A percentile compares a stretch with the other conserved stretches of the same genome.
phyloP scores from a whole-genome alignment of 2,113 vertebrate genomes.

The Ranitomeya imitator region DNA sequence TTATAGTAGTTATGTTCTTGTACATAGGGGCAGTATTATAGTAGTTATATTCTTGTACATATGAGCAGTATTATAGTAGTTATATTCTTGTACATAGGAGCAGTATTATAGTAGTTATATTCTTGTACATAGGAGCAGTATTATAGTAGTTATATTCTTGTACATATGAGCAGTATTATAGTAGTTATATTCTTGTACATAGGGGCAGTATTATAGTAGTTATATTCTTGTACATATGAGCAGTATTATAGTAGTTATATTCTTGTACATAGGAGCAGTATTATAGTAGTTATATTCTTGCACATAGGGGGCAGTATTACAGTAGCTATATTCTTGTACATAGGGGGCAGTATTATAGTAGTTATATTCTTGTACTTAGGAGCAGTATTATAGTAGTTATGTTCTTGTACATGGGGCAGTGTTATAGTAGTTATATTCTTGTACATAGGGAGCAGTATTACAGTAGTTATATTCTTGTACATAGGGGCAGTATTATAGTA shows the following conservation, averaged over 20 bases:
- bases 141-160: constrained; percentile 11
- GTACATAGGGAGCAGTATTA: background rate
- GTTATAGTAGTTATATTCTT: constrained; percentile 16
- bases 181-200: background rate
- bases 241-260: background rate
- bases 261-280: background rate
- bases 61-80: constrained; percentile 4
- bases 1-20: constrained; percentile 14
- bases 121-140: background rate
- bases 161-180: background rate
- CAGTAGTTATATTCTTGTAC: too few relatives aligned
- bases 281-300: constrained; percentile 20
- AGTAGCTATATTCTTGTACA: too few relatives aligned
- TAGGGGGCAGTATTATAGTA: constrained; percentile 4
- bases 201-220: background rate
- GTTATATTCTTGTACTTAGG: constrained; percentile 4
- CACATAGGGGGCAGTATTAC: background rate
- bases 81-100: background rate
- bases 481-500: background rate
- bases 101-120: background rate
- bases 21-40: background rate
- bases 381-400: background rate
- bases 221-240: background rate
- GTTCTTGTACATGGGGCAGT: background rate
- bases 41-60: background rate